Base-by-base conservation (phyloP, 2,888 invertebrate genomes). In the Drosophila meridionalis region DNA sequence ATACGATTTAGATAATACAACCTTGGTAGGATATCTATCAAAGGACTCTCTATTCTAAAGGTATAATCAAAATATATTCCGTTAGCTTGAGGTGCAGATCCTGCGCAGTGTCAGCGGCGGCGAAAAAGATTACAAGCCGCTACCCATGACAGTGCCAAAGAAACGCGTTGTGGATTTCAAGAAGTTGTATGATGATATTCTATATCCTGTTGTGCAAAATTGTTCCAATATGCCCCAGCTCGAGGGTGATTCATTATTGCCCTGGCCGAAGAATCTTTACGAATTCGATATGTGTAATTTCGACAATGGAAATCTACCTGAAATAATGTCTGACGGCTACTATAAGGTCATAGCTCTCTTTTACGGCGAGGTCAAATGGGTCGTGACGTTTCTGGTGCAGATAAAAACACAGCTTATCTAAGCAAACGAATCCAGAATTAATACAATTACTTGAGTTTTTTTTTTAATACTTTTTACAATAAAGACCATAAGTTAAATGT, bases 261-360 rank as follows among this genome's bases (percentile, higher is more conserved):
- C n/a, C 4, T 42, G 6, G 26, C 56, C 53, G 5, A 60, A 6
- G 20, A 6, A 11, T 2, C 3, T 30, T 3, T 38, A 53, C 11
- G 14, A 4, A 20, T 53, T 34, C 20, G 4, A 9, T 0, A 59
- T 14, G 48, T 30, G 60, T 30, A 30, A 20, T 11, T 3, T 30
- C 11, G n/a, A 28, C 0, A 0, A 30, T 3, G 38, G 14, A 20
- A 20, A 11, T 11, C 30, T 53, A 12, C 20, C 60, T 12, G 60
- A 52, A 20, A 20, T 53, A 14, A 0, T 40, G 9, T 0, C 3
- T 0, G 38, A 9, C 0, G 30, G 60, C 12, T 38, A 1, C 30
- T 53, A 60, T 28, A 60, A 30, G 11, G 1, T 32, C 0, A 1
- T 6, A 2, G 0, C 1, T 0, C 2, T 0, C 0, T 12, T 38